These are phyloP conservation scores for Catharus ustulatus DNA, from an alignment of 2,797 vertebrate genomes.

Conservation along the genomic window DNA sequence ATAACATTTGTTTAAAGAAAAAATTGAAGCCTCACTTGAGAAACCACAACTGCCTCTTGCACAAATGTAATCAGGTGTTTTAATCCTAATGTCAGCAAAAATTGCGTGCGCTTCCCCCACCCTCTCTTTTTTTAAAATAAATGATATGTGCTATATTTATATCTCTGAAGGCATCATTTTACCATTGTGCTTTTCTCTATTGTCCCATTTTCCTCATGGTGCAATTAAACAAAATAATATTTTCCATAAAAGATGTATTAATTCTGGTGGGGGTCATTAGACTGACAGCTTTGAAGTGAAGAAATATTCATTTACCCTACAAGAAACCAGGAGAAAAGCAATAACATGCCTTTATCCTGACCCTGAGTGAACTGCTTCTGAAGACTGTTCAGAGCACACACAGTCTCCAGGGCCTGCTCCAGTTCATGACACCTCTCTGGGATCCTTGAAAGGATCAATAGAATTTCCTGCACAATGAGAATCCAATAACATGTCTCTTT, in stretches of 20 bases:
- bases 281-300: neutral
- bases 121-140: neutral
- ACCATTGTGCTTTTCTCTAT: neutral
- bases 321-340: neutral
- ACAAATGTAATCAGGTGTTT: neutral
- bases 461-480: neutral
- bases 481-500: neutral
- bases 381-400: neutral
- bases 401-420: neutral
- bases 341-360: neutral
- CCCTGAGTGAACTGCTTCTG: neutral
- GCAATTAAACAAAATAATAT: neutral
- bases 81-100: neutral
- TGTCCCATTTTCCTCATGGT: neutral
- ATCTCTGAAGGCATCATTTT: neutral
- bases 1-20: neutral
- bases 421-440: neutral
- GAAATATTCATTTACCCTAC: neutral
- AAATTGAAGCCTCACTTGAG: neutral
- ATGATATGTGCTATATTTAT: neutral
- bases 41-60: neutral
- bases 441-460: neutral
- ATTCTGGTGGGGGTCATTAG: neutral
- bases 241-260: neutral
- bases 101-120: neutral